Percentiles rank a stretch among this genome's conserved stretches.
Evolutionary conservation across 2,797 vertebrate species (phyloP).

Genomic region (Masticophis lateralis): DNA sequence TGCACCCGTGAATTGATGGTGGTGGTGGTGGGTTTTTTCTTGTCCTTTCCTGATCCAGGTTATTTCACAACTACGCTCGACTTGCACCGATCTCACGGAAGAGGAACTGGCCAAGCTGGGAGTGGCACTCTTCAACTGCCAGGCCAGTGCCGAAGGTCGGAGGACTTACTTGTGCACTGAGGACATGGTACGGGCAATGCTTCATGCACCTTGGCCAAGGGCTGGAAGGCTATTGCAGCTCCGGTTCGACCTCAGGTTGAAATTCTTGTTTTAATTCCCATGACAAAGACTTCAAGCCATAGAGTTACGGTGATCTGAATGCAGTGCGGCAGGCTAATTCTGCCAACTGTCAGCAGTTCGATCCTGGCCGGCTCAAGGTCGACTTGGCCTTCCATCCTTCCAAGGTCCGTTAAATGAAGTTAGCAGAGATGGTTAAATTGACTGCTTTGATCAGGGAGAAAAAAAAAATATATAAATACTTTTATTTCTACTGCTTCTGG

Average conservation of each 20-base stretch:
- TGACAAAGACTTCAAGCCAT: neutral
- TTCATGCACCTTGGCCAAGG: neutral
- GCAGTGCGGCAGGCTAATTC: too few species aligned
- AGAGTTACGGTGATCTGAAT: too few species aligned
- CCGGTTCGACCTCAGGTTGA: neutral
- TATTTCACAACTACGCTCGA: conserved; percentile 64
- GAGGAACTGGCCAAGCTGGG: conserved; percentile 80
- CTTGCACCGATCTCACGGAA: conserved; percentile 73
- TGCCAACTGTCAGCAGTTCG: too few species aligned
- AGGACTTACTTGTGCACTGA: conserved; percentile 70
- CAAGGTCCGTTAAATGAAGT: too few species aligned
- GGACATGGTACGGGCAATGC: conserved; percentile 68
- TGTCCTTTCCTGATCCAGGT: conserved; percentile 62
- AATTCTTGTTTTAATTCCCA: neutral
- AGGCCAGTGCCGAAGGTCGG: conserved; percentile 73
- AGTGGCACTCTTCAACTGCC: conserved; percentile 78
- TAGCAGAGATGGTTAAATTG: too few species aligned
- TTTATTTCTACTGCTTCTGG: too few species aligned
- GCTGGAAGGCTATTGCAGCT: neutral
- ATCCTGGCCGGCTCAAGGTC: too few species aligned
- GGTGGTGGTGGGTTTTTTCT: neutral
- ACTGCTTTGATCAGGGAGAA: too few species aligned
- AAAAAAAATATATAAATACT: too few species aligned
- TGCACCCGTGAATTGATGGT: neutral
- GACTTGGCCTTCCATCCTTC: too few species aligned